phyloP scores from a whole-genome alignment of 2,888 invertebrate species.

The Sarcophaga caerulescens region DNA sequence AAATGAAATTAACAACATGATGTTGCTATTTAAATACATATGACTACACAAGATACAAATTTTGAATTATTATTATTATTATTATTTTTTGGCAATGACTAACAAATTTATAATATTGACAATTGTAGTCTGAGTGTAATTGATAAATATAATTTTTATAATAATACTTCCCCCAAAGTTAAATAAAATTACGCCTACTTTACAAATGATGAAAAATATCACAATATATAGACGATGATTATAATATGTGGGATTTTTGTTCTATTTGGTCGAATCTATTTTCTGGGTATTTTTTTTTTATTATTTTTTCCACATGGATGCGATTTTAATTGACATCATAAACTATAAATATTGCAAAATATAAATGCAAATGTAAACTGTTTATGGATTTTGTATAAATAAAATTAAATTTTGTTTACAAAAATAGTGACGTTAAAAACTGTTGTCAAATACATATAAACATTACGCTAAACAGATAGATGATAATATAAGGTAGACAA shows the following conservation, averaged over 20 bases:
- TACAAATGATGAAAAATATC: conserved; percentile 3
- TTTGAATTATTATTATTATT: no score
- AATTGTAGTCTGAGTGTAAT: background rate
- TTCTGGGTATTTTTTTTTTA: no score
- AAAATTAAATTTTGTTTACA: conserved; percentile 15
- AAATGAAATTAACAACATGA: no score
- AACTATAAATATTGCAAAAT: conserved; percentile 25
- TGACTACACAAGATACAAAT: no score
- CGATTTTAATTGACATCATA: conserved; percentile 24
- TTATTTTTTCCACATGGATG: background rate
- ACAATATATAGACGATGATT: background rate
- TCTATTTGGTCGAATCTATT: no score
- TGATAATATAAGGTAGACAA: conserved; percentile 7
- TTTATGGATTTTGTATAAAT: conserved; percentile 5
- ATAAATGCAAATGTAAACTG: background rate
- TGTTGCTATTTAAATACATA: no score
- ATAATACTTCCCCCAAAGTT: background rate
- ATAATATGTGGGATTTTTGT: background rate
- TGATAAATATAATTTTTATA: background rate
- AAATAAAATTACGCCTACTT: conserved; percentile 27
- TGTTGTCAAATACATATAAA: no score
- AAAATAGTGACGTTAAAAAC: background rate
- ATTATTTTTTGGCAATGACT: no score
- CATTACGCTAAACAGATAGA: background rate
- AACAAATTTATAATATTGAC: no score